These are phyloP conservation scores for Rhynchonycteris naso DNA, from an alignment of 2,797 vertebrate species.

Conservation along the genomic window DNA sequence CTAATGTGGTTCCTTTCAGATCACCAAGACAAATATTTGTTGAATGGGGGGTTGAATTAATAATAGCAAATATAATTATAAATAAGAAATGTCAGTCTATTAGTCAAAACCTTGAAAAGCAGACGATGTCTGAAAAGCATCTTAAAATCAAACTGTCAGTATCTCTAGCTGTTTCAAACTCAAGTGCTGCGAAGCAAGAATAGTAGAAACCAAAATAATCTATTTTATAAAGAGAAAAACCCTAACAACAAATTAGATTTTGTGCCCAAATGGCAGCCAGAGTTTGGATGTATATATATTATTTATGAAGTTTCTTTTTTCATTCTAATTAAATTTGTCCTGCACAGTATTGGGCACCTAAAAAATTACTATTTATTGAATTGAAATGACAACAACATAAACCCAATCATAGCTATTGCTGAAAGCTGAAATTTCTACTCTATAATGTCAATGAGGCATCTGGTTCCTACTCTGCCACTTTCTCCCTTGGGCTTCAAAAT, in stretches of 20 bases:
- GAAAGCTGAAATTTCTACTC: constrained; percentile 34
- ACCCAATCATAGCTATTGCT: not conserved
- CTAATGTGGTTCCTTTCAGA: not conserved
- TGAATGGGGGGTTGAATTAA: not conserved
- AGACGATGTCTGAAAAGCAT: not conserved
- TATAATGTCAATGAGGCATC: constrained; percentile 51
- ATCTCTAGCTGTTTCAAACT: constrained; percentile 3
- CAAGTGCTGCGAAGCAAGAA: not conserved
- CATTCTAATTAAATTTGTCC: constrained; percentile 17
- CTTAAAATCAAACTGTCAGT: not conserved
- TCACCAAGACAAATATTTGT: not conserved
- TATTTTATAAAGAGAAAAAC: constrained; percentile 25
- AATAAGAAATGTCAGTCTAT: not conserved
- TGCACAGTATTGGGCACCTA: not conserved
- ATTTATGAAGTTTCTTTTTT: not conserved
- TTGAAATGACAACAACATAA: constrained; percentile 44
- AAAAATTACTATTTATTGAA: constrained; percentile 24
- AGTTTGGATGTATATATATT: not conserved
- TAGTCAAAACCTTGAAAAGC: constrained; percentile 35
- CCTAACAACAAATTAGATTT: not conserved
- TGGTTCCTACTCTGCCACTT: constrained; percentile 51
- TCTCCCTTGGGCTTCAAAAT: constrained; percentile 46
- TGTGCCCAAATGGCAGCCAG: not conserved
- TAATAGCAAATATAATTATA: not conserved
- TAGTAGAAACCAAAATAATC: not conserved